phyloP scores from a whole-genome alignment of 2,797 vertebrate species.

The Labroides dimidiatus region DNA sequence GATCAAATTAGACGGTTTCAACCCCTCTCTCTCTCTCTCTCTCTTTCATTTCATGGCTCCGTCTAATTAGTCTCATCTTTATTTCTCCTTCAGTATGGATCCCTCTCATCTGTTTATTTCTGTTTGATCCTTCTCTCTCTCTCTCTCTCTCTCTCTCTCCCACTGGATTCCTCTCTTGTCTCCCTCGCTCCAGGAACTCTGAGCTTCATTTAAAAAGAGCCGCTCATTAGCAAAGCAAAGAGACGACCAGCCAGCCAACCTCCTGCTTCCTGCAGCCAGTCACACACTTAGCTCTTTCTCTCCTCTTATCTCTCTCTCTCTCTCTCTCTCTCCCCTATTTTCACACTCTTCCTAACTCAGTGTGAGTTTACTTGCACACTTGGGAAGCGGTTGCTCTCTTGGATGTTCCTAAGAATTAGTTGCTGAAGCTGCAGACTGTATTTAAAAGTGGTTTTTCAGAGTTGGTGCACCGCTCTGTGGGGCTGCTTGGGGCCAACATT shows the following conservation, averaged over 20 bases:
- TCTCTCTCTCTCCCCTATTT: not conserved
- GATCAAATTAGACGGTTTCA: no score
- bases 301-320: not conserved
- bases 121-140: no score
- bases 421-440: not conserved
- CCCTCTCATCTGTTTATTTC: not conserved
- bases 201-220: constrained; percentile 25
- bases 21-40: not conserved
- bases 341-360: constrained; percentile 2
- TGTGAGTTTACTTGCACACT: not conserved
- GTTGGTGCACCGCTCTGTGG: no score
- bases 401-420: not conserved
- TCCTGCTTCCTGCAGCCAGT: constrained; percentile 33
- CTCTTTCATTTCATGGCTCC: not conserved
- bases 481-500: no score
- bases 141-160: no score
- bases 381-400: not conserved
- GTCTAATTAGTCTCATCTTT: not conserved
- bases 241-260: constrained; percentile 10
- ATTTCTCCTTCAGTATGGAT: not conserved
- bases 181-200: constrained; percentile 32
- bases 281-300: not conserved
- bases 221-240: constrained; percentile 50
- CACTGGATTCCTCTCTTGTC: not conserved
- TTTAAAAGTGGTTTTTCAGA: not conserved